Evolutionary conservation across 1,140 invertebrate genomes (phyloP).

Genomic region (Holcopasites calliopsidis): DNA sequence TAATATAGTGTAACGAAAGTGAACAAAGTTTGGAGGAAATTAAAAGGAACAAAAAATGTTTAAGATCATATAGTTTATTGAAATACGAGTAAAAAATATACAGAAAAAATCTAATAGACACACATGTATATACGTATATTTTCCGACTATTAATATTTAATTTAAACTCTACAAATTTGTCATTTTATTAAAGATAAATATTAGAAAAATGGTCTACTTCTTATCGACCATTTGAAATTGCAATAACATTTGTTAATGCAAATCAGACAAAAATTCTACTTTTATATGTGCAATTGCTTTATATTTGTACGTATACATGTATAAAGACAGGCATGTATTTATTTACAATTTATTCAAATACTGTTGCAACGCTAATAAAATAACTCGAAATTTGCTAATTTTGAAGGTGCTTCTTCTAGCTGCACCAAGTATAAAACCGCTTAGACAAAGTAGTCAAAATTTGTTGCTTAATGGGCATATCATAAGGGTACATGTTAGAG

Average conservation of each 20-base stretch:
- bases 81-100: conserved; percentile 48
- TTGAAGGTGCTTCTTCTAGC: too few relatives aligned
- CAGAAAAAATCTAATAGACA: conserved; percentile 42
- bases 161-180: background rate
- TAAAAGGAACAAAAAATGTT: conserved; percentile 55
- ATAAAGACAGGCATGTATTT: too few relatives aligned
- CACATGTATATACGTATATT: conserved; percentile 7
- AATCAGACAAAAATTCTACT: background rate
- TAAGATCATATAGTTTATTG: conserved; percentile 59
- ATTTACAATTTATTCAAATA: too few relatives aligned
- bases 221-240: background rate
- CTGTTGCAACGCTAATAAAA: too few relatives aligned
- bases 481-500: background rate
- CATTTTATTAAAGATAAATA: background rate
- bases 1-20: background rate
- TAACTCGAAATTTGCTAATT: too few relatives aligned
- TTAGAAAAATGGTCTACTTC: background rate
- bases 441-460: background rate
- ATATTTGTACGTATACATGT: background rate
- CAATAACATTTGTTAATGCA: background rate
- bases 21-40: conserved; percentile 45
- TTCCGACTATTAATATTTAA: conserved; percentile 13
- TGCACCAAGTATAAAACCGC: background rate
- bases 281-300: background rate
- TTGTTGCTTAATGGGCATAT: too few relatives aligned